Evolutionary conservation across 2,888 invertebrate species (phyloP).

Genomic region (Lasiommata megera): DNA sequence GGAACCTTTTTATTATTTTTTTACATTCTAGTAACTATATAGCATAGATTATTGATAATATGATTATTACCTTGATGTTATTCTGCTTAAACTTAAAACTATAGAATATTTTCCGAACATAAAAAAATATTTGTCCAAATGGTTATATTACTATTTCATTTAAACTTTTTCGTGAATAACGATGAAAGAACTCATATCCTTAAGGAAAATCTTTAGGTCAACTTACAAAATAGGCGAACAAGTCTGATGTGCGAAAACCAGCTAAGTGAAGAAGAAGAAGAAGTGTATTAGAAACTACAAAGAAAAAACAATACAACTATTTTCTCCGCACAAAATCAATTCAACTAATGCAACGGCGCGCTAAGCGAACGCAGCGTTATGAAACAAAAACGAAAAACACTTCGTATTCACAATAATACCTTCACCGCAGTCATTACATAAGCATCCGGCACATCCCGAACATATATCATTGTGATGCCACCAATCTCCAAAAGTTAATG

Average conservation of each 20-base stretch:
- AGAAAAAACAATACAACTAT: not conserved
- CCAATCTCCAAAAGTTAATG: conserved; percentile 72
- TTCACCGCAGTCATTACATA: conserved; percentile 58
- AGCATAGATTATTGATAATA: no score
- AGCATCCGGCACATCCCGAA: conserved; percentile 66
- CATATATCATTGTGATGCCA: conserved; percentile 66
- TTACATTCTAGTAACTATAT: no score
- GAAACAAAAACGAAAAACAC: conserved; percentile 23
- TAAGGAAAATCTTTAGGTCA: no score
- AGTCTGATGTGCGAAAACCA: not conserved
- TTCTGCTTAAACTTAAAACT: no score
- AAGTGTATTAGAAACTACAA: not conserved
- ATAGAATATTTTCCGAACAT: no score
- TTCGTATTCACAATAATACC: conserved; percentile 35
- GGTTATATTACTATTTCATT: no score
- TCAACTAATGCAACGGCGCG: conserved; percentile 30
- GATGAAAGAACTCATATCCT: no score
- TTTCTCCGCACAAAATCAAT: conserved; percentile 20
- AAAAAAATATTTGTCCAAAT: no score
- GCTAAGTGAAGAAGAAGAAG: not conserved
- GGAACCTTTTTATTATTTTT: no score
- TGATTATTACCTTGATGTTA: no score
- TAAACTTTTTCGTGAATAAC: no score
- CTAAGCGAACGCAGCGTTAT: conserved; percentile 19
- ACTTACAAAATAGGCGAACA: no score